Evolutionary conservation across 2,113 vertebrate genomes (phyloP).

Genomic region (Elgaria multicarinata): DNA sequence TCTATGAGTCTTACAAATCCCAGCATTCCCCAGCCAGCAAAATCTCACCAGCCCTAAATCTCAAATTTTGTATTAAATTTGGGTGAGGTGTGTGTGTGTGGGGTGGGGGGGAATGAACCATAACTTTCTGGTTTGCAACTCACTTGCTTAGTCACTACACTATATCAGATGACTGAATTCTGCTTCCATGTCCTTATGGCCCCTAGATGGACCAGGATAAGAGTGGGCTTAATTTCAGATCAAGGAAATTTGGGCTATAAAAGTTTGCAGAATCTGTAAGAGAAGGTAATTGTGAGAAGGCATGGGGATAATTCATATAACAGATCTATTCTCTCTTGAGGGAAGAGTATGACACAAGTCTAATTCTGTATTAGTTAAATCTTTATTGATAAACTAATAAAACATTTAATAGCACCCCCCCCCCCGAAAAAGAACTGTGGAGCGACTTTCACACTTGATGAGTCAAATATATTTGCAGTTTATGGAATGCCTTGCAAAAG

Average conservation of each 20-base stretch:
- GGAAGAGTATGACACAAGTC: not conserved
- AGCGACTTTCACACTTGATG: not conserved
- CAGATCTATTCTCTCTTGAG: not conserved
- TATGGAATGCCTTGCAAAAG: slow-evolving; percentile 7
- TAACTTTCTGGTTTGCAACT: not conserved
- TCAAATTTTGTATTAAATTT: not conserved
- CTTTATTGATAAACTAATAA: slow-evolving; percentile 9
- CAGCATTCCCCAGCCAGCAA: no score
- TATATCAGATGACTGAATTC: not conserved
- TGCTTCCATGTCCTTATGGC: not conserved
- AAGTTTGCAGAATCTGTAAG: not conserved
- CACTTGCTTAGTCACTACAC: not conserved
- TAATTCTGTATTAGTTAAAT: slow-evolving; percentile 8
- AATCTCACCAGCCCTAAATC: no score
- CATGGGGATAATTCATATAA: not conserved
- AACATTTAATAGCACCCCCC: slow-evolving; percentile 4
- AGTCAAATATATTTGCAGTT: slow-evolving; percentile 5
- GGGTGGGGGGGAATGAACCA: not conserved
- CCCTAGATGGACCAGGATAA: not conserved
- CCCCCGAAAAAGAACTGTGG: not conserved
- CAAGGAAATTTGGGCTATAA: not conserved
- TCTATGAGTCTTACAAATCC: no score
- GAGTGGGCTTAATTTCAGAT: not conserved
- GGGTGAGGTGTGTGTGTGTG: not conserved
- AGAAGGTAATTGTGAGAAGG: not conserved